Conservation (phyloP, 2,113 vertebrate species). For the Pomatostomus ruficeps region DNA sequence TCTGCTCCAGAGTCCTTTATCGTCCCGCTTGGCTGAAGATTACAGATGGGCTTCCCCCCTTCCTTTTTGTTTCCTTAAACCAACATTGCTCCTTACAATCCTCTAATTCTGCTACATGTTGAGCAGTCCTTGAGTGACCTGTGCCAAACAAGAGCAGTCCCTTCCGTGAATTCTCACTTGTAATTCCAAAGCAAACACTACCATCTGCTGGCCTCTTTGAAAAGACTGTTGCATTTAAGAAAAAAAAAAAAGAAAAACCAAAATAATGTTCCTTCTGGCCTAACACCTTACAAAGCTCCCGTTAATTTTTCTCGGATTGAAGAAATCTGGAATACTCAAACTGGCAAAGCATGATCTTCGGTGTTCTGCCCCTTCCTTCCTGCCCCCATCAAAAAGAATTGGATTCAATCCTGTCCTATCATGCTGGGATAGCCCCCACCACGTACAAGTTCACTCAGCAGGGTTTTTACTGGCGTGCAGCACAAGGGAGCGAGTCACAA, state of each 20-base stretch:
- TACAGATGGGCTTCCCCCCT: not conserved
- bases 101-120: not conserved
- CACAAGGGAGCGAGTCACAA: not conserved
- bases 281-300: not conserved
- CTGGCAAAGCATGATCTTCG: not conserved
- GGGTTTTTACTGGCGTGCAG: not conserved
- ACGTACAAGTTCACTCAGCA: not conserved
- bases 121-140: slow-evolving; percentile 54
- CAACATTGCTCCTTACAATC: not conserved
- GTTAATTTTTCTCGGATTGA: not conserved
- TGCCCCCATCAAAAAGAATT: not conserved
- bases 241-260: not conserved
- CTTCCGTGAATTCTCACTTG: not conserved
- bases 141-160: not conserved
- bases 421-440: not conserved
- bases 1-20: not conserved
- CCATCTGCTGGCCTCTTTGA: slow-evolving; percentile 68
- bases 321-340: not conserved
- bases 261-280: not conserved
- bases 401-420: not conserved
- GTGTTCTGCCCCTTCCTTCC: no score
- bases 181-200: slow-evolving; percentile 64
- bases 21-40: not conserved
- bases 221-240: not conserved
- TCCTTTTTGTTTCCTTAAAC: not conserved